These are phyloP conservation scores for Distichodus sexfasciatus DNA, from an alignment of 2,797 vertebrate species.

Conservation along the genomic window DNA sequence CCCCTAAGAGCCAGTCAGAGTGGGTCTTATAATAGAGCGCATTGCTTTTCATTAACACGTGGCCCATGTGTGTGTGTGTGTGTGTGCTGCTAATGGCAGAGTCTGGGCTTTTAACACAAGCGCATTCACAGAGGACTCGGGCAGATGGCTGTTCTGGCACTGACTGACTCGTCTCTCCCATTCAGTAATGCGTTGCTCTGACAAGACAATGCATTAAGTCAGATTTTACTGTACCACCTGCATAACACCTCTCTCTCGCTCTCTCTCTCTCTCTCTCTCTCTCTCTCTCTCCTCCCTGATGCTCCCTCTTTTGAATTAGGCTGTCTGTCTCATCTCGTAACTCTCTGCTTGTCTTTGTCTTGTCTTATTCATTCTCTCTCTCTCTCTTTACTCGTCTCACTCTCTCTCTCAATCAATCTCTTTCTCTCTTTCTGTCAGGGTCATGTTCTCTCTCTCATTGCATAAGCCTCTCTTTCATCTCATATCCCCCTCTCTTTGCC, in stretches of 20 bases:
- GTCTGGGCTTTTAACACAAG: constrained; percentile 55
- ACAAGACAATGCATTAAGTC: constrained; percentile 57
- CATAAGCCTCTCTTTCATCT: too few relatives aligned
- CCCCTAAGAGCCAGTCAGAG: constrained; percentile 64
- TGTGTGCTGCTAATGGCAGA: constrained; percentile 48
- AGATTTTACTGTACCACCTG: constrained; percentile 50
- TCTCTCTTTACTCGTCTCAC: background rate
- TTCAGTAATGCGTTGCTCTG: constrained; percentile 46
- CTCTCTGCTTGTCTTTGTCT: too few relatives aligned
- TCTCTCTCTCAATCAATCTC: background rate
- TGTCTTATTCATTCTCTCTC: too few relatives aligned
- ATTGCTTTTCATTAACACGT: constrained; percentile 73
- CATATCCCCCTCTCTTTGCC: too few relatives aligned
- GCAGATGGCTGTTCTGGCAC: constrained; percentile 57
- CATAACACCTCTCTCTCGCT: background rate
- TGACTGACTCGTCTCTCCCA: constrained; percentile 49
- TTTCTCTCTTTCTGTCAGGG: background rate
- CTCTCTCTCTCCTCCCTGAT: background rate
- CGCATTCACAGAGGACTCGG: constrained; percentile 54
- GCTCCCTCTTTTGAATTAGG: too few relatives aligned
- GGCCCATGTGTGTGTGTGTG: constrained; percentile 41
- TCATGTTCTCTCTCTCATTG: too few relatives aligned
- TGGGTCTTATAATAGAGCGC: constrained; percentile 73
- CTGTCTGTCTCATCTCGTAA: too few relatives aligned
- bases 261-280: background rate